Percentiles rank a stretch among this genome's conserved stretches.
phyloP scores from a whole-genome alignment of 2,113 vertebrate species.

The Arothron firmamentum region DNA sequence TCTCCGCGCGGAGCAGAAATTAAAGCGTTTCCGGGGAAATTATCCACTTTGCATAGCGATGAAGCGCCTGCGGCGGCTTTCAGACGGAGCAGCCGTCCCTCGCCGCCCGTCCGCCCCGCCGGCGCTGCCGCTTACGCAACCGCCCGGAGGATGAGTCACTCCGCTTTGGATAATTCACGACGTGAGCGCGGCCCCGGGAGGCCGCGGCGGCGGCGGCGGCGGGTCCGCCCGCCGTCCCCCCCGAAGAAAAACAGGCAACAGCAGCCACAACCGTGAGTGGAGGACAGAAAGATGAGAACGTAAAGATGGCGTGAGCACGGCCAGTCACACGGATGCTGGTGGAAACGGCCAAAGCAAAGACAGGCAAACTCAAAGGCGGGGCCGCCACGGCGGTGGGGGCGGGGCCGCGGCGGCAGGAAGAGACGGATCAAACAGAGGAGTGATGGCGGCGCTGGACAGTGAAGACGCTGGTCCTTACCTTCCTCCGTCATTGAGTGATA shows the following conservation, averaged over 20 bases:
- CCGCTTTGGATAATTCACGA: conserved; percentile 52
- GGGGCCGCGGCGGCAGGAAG: not conserved
- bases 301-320: conserved; percentile 39
- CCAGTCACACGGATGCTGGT: conserved; percentile 74
- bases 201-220: no score
- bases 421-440: not conserved
- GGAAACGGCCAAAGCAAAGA: conserved; percentile 75
- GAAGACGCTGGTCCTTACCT: conserved; percentile 88
- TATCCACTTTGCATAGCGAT: conserved; percentile 17
- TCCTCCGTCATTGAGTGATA: conserved; percentile 99
- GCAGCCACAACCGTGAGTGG: no score
- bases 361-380: conserved; percentile 64
- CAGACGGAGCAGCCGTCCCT: conserved; percentile 21
- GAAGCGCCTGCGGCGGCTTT: conserved; percentile 8
- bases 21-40: not conserved
- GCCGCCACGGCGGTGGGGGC: no score
- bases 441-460: conserved; percentile 67
- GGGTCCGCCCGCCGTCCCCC: no score
- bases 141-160: conserved; percentile 67
- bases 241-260: no score
- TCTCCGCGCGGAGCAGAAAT: no score
- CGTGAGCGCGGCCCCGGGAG: not conserved
- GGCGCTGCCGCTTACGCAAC: conserved; percentile 55
- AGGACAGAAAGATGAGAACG: conserved; percentile 15
- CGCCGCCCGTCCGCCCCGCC: conserved; percentile 32